These are phyloP conservation scores for Caranx melampygus DNA, from an alignment of 2,113 vertebrate species.

Conservation along the genomic window DNA sequence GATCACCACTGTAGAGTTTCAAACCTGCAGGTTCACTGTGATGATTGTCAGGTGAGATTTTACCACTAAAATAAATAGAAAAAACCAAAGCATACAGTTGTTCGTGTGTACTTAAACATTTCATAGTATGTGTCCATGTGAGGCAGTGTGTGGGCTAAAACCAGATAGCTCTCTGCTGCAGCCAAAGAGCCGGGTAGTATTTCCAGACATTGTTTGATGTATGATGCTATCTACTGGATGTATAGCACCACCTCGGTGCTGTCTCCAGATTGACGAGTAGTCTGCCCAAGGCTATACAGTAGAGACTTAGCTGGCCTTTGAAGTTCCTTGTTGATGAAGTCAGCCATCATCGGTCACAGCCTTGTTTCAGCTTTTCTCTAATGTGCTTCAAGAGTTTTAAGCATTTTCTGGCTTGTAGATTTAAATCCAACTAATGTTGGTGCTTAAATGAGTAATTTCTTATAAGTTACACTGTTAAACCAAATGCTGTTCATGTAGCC, in stretches of 20 bases:
- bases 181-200: constrained; percentile 47
- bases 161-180: constrained; percentile 40
- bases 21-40: constrained; percentile 5
- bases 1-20: constrained; percentile 9
- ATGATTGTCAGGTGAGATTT: constrained; percentile 13
- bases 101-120: constrained; percentile 49
- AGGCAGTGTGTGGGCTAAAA: constrained; percentile 57
- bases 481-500: constrained; percentile 7
- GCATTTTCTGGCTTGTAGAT: constrained; percentile 36
- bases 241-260: constrained; percentile 67
- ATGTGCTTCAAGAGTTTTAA: constrained; percentile 40
- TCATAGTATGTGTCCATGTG: constrained; percentile 43
- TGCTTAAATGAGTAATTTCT: constrained; percentile 32
- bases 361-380: constrained; percentile 36
- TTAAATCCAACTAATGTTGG: constrained; percentile 30
- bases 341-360: constrained; percentile 44
- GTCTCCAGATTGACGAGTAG: constrained; percentile 71
- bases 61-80: constrained; percentile 5
- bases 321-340: constrained; percentile 64
- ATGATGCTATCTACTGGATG: constrained; percentile 75
- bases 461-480: constrained; percentile 22
- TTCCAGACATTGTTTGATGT: constrained; percentile 76
- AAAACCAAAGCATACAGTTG: not conserved
- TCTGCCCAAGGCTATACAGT: constrained; percentile 60
- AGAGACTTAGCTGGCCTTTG: constrained; percentile 60